A percentile compares a stretch with the other conserved stretches of the same genome.
These are phyloP conservation scores for Petroica traversi DNA, from an alignment of 2,113 vertebrate genomes.

Conservation along the genomic window DNA sequence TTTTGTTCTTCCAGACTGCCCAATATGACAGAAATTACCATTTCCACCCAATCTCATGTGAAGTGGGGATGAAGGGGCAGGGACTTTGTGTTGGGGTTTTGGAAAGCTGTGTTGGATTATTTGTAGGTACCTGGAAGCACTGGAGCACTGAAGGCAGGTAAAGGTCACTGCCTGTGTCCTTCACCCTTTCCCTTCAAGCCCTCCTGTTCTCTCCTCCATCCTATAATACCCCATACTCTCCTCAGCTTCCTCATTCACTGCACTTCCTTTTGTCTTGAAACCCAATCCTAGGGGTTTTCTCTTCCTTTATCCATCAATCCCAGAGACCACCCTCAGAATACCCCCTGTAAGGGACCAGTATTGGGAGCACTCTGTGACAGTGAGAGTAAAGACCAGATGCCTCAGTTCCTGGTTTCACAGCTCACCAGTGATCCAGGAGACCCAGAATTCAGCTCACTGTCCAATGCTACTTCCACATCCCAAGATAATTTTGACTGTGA, in stretches of 20 bases:
- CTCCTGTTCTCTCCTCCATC: background rate
- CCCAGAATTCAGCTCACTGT: background rate
- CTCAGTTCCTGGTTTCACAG: background rate
- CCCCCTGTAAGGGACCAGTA: background rate
- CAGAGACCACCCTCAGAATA: background rate
- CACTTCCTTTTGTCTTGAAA: background rate
- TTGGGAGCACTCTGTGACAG: background rate
- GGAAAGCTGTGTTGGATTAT: background rate
- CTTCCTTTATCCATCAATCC: background rate
- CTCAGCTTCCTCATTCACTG: background rate
- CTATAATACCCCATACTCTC: background rate
- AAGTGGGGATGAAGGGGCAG: background rate
- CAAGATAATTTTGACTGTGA: background rate
- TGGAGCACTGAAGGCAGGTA: background rate
- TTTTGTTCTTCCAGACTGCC: background rate
- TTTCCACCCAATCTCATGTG: background rate
- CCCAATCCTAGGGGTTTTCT: background rate
- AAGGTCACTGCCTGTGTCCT: background rate
- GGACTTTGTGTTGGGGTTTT: background rate
- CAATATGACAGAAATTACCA: background rate
- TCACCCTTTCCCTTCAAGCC: background rate
- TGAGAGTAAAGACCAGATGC: background rate
- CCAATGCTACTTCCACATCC: background rate
- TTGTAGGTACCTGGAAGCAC: background rate
- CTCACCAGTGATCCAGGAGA: background rate